A percentile compares a stretch with the other conserved stretches of the same genome.
These are phyloP conservation scores for Thumatha senex DNA, from an alignment of 2,888 invertebrate genomes.

Conservation along the genomic window DNA sequence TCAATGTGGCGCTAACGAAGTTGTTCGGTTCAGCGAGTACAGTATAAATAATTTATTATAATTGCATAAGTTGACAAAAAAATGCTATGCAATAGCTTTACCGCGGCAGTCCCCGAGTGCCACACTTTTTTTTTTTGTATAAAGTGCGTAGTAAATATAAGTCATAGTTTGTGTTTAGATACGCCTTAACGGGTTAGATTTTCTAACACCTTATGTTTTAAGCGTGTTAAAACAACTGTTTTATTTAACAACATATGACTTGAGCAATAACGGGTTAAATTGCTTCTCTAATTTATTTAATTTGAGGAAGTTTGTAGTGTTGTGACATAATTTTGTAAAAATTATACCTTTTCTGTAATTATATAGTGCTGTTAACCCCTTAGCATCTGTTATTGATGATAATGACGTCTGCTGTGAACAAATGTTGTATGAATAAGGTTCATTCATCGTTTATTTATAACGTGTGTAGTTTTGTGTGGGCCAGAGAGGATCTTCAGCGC, in stretches of 20 bases:
- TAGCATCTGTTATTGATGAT: slow-evolving; percentile 53
- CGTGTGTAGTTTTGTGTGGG: slow-evolving; percentile 6
- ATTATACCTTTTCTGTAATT: slow-evolving; percentile 48
- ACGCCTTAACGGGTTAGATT: no score
- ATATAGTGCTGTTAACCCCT: slow-evolving; percentile 49
- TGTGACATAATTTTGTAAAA: slow-evolving; percentile 55
- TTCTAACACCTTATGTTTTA: neutral
- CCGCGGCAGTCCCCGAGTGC: no score
- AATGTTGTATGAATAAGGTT: slow-evolving; percentile 26
- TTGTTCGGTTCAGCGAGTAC: no score
- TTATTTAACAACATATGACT: slow-evolving; percentile 19
- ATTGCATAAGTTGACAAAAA: no score
- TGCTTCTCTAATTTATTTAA: slow-evolving; percentile 35
- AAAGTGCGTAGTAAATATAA: no score
- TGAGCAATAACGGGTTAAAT: slow-evolving; percentile 35
- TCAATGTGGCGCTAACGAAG: no score
- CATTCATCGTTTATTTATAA: slow-evolving; percentile 16
- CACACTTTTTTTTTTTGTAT: no score
- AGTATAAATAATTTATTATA: no score
- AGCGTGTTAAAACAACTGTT: slow-evolving; percentile 7
- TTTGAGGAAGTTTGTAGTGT: slow-evolving; percentile 36
- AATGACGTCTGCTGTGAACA: slow-evolving; percentile 53
- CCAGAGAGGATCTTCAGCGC: neutral
- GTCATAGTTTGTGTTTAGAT: no score
- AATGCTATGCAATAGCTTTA: no score